Conservation (phyloP, 2,113 vertebrate genomes). For the Rhinoptilus africanus region DNA sequence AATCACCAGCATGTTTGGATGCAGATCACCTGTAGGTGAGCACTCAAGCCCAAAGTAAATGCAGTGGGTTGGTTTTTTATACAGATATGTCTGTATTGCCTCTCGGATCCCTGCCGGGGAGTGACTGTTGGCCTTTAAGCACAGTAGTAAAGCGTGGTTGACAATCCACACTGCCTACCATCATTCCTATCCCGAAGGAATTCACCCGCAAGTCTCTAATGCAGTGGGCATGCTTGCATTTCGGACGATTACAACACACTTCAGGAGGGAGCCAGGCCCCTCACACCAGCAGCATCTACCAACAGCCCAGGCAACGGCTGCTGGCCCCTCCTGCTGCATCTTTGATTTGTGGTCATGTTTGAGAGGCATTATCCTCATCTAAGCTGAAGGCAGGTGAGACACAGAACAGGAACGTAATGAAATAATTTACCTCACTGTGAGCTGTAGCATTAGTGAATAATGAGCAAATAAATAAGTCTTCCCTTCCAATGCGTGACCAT, state of each 20-base stretch:
- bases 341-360: background rate
- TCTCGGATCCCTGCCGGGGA: background rate
- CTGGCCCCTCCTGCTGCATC: background rate
- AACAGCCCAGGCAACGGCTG: background rate
- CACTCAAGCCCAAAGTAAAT: background rate
- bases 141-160: background rate
- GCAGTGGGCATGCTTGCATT: background rate
- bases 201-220: background rate
- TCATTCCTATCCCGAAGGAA: accelerated
- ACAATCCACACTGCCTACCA: background rate
- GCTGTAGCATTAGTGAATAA: background rate
- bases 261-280: background rate
- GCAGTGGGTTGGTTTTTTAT: background rate
- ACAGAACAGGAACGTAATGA: background rate
- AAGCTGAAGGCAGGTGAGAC: background rate
- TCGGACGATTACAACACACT: accelerated
- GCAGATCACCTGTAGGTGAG: background rate
- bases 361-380: background rate
- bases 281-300: background rate
- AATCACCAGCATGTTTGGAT: background rate
- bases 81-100: too few species aligned
- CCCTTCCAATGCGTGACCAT: background rate
- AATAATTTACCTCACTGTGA: background rate
- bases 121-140: background rate
- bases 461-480: background rate